Conservation (phyloP, 30 jellyfish, hydroid and myxozoan species). For the Cassiopea andromeda region DNA sequence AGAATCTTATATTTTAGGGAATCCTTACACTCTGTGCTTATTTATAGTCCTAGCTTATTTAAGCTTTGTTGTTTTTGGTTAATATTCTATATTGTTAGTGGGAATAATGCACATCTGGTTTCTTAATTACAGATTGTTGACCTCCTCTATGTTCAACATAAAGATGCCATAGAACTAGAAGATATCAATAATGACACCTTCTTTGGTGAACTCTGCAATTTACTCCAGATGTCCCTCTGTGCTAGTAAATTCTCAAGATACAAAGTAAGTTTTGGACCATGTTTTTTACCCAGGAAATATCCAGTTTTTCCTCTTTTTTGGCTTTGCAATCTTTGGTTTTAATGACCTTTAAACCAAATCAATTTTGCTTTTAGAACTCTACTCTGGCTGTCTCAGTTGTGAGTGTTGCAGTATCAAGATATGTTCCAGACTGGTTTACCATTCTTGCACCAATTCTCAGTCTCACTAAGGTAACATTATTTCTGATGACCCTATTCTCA, state of each 20-base stretch:
- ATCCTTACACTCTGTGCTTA: too few species aligned
- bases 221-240: conserved; percentile 59
- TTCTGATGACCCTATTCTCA: not conserved
- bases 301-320: not conserved
- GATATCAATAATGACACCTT: conserved; percentile 21
- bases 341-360: not conserved
- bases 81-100: not conserved
- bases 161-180: conserved; percentile 13
- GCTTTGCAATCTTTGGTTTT: not conserved
- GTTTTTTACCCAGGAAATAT: not conserved
- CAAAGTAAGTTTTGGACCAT: conserved; percentile 29
- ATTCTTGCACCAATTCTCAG: conserved; percentile 38
- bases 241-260: conserved; percentile 67
- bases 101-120: not conserved
- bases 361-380: conserved; percentile 45
- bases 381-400: conserved; percentile 71
- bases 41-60: too few species aligned
- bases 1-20: too few species aligned
- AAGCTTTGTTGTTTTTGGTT: not conserved
- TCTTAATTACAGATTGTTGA: conserved; percentile 33
- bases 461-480: conserved; percentile 42
- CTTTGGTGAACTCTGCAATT: conserved; percentile 63
- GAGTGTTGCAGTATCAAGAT: conserved; percentile 66
- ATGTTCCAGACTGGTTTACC: conserved; percentile 69
- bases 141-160: conserved; percentile 25